Conservation (phyloP, 2,888 invertebrate species). For the Yponomeuta plumbellus region DNA sequence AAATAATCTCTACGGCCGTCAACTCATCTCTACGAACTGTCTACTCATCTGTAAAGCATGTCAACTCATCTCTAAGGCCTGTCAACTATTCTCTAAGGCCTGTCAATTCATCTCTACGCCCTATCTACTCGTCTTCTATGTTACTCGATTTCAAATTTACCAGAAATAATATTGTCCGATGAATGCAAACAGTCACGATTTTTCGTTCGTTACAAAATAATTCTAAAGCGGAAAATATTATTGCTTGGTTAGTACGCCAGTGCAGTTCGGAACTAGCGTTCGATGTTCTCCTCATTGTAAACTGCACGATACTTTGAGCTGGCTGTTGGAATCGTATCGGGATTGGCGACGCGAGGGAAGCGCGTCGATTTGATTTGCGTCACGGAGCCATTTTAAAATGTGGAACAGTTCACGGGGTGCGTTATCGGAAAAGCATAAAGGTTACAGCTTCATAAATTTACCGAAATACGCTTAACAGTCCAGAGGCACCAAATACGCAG, state of each 20-base stretch:
- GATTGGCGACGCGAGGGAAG: not conserved
- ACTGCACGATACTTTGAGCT: not conserved
- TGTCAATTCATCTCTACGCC: no score
- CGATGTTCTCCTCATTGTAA: not conserved
- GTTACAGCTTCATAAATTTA: not conserved
- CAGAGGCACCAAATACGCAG: not conserved
- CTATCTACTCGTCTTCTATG: no score
- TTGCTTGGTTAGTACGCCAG: not conserved
- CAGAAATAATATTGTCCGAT: no score
- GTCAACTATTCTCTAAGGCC: no score
- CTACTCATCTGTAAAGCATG: no score
- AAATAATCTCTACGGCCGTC: no score
- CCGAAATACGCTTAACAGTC: not conserved
- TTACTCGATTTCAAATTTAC: no score
- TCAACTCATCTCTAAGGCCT: no score
- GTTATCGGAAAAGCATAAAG: not conserved
- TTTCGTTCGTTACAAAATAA: not conserved
- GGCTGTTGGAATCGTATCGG: not conserved
- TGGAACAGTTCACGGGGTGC: not conserved
- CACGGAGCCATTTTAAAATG: conserved; percentile 1
- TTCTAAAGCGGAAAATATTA: not conserved
- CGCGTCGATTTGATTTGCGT: not conserved
- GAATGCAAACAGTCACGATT: not conserved
- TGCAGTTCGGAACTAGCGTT: not conserved
- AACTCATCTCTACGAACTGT: no score